Conservation (phyloP, 2,888 invertebrate species). For the Antheraea assamensis region DNA sequence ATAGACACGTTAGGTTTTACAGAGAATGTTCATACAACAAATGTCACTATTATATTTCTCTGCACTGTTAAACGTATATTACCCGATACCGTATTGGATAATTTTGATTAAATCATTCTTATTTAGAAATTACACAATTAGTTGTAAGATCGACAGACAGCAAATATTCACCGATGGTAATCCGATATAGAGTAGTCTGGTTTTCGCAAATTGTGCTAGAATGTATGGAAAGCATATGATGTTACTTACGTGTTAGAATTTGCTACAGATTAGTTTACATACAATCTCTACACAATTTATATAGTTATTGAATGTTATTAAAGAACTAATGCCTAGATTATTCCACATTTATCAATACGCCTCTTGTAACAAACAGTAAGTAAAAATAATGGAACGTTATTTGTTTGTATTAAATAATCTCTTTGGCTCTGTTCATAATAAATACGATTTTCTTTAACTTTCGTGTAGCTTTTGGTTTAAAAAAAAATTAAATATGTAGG, state of each 20-base stretch:
- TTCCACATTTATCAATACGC: too few species aligned
- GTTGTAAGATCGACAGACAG: neutral
- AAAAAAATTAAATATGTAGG: too few species aligned
- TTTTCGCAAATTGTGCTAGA: constrained; percentile 5
- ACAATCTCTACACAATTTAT: neutral
- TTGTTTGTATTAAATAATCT: too few species aligned
- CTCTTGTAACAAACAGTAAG: too few species aligned
- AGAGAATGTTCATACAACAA: neutral
- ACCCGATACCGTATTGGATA: neutral
- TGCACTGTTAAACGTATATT: neutral
- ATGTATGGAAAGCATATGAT: neutral
- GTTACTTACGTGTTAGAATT: neutral
- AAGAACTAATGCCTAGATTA: too few species aligned
- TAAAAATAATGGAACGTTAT: too few species aligned
- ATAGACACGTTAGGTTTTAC: too few species aligned
- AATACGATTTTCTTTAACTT: too few species aligned
- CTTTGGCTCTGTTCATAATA: too few species aligned
- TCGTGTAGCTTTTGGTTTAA: too few species aligned
- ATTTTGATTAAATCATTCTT: too few species aligned
- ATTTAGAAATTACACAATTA: neutral
- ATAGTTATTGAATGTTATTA: neutral
- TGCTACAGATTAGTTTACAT: neutral
- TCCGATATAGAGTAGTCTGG: neutral
- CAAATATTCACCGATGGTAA: neutral
- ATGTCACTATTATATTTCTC: neutral